Evolutionary conservation across 2,113 vertebrate genomes (phyloP).

Genomic region (Orthonyx spaldingii): DNA sequence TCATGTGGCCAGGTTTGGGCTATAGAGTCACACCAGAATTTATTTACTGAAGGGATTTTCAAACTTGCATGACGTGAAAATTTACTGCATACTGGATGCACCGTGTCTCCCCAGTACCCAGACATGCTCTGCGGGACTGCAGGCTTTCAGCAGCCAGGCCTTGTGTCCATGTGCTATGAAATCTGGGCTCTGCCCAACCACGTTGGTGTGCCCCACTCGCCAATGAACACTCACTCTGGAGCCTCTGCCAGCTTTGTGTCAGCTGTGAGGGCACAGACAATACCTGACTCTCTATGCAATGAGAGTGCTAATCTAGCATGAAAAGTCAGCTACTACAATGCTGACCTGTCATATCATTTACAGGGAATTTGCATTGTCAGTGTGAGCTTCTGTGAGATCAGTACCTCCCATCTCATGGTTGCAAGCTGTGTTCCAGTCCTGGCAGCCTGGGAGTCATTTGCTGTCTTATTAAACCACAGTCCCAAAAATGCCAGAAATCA

Average conservation of each 20-base stretch:
- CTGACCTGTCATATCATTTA: not conserved
- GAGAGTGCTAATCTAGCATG: not conserved
- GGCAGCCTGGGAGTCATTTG: not conserved
- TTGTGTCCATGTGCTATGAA: not conserved
- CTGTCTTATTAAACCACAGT: not conserved
- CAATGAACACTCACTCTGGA: not conserved
- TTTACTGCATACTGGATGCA: not conserved
- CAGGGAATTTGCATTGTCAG: not conserved
- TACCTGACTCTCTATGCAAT: not conserved
- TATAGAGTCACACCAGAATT: not conserved
- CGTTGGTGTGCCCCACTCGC: not conserved
- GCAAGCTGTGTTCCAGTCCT: not conserved
- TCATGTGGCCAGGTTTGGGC: not conserved
- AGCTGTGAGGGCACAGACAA: not conserved
- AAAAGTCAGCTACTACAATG: not conserved
- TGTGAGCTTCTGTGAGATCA: not conserved
- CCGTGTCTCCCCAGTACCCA: not conserved
- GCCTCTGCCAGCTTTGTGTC: not conserved
- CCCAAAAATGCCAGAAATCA: not conserved
- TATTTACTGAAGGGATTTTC: not conserved
- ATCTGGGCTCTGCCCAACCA: not conserved
- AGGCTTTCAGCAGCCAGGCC: not conserved
- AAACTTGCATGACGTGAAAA: not conserved
- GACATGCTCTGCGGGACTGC: not conserved
- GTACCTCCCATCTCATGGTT: not conserved